Conservation (phyloP, 35 echinoderm and acorn worm species). For the Patiria miniata region DNA sequence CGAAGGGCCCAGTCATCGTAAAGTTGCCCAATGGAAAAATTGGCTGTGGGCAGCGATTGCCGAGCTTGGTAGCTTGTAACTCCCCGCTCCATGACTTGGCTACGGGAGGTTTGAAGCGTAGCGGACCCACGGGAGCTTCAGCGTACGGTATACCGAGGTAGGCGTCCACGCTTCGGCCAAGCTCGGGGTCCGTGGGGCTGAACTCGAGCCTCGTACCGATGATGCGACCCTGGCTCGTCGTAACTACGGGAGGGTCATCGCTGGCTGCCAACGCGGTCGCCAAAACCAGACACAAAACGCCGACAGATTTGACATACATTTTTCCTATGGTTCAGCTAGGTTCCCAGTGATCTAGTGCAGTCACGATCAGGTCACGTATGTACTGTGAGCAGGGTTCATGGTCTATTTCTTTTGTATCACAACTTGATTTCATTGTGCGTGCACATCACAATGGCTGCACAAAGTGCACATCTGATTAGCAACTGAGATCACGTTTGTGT, state of each 20-base stretch:
- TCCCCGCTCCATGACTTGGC: constrained; percentile 43
- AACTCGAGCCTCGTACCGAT: background rate
- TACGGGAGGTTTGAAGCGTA: constrained; percentile 48
- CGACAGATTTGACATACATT: too few relatives aligned
- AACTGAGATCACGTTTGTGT: too few relatives aligned
- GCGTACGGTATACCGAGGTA: constrained; percentile 65
- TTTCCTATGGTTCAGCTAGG: too few relatives aligned
- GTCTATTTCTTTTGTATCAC: too few relatives aligned
- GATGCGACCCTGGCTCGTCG: background rate
- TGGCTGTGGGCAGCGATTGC: constrained; percentile 4
- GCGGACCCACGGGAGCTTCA: constrained; percentile 48
- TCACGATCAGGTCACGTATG: too few relatives aligned
- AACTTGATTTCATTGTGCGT: too few relatives aligned
- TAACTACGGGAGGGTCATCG: constrained; percentile 8
- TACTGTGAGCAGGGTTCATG: too few relatives aligned
- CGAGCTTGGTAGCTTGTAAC: background rate
- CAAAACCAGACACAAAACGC: too few relatives aligned
- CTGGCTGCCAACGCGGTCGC: background rate
- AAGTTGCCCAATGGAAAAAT: background rate
- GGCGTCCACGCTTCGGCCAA: constrained; percentile 18
- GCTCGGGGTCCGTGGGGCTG: background rate
- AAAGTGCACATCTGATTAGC: too few relatives aligned
- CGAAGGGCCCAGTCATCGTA: constrained; percentile 15
- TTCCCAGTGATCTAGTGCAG: too few relatives aligned
- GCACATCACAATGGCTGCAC: too few relatives aligned